phyloP scores from a whole-genome alignment of 2,797 vertebrate species.

The Pantherophis vulpinus region DNA sequence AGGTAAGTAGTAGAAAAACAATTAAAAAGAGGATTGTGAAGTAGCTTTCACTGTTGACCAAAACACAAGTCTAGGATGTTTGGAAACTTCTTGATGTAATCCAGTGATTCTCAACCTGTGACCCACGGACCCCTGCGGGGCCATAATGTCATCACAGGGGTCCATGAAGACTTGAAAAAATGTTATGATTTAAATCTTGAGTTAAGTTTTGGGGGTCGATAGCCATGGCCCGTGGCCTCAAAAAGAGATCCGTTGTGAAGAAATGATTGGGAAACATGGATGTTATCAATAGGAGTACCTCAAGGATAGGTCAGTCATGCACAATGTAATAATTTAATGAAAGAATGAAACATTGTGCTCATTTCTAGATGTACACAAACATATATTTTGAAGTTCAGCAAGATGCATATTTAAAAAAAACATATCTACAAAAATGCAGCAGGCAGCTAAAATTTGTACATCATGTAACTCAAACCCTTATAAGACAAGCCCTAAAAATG shows the following conservation, averaged over 20 bases:
- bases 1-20: background rate
- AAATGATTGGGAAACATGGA: background rate
- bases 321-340: background rate
- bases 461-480: constrained; percentile 8
- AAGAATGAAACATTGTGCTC: background rate
- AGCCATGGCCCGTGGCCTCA: background rate
- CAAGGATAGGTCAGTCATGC: background rate
- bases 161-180: too few species aligned
- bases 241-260: background rate
- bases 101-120: background rate
- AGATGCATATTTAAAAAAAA: background rate
- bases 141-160: too few species aligned
- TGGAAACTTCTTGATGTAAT: background rate
- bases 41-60: background rate
- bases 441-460: background rate
- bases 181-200: background rate
- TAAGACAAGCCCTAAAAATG: constrained; percentile 27
- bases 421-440: constrained; percentile 5
- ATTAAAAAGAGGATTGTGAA: background rate
- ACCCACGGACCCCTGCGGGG: background rate
- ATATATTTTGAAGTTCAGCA: background rate
- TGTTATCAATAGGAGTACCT: background rate
- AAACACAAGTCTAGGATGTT: background rate
- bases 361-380: background rate
- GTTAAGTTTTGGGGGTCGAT: background rate